phyloP scores from a whole-genome alignment of 2,113 vertebrate species.

The Albula goreensis region DNA sequence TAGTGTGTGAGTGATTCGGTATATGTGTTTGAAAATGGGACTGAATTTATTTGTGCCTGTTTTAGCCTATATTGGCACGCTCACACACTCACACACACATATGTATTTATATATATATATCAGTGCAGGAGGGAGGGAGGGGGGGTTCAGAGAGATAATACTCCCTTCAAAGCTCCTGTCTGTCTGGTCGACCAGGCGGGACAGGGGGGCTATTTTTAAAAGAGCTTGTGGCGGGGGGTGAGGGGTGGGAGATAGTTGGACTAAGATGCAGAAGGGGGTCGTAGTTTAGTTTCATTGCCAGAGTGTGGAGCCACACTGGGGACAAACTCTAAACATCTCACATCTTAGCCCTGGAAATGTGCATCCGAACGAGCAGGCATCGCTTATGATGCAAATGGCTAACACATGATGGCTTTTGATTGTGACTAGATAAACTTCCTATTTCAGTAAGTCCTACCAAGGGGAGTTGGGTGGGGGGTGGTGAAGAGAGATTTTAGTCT shows the following conservation, averaged over 20 bases:
- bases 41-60: neutral
- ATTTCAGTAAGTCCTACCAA: neutral
- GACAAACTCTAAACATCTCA: too few species aligned
- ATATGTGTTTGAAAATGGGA: neutral
- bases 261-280: neutral
- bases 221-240: neutral
- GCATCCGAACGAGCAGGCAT: neutral
- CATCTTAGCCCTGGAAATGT: neutral
- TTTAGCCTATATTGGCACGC: neutral
- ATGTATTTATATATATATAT: conserved; percentile 16
- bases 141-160: conserved; percentile 26
- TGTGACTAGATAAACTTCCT: neutral
- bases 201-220: conserved; percentile 21
- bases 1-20: neutral
- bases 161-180: conserved; percentile 30
- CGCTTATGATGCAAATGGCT: neutral
- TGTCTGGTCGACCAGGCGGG: conserved; percentile 25
- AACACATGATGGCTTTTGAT: conserved; percentile 13
- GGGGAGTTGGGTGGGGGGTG: neutral
- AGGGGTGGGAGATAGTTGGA: neutral
- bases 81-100: neutral
- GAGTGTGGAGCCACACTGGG: neutral
- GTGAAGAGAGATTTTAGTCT: neutral
- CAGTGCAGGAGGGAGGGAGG: conserved; percentile 18
- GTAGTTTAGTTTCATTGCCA: neutral